phyloP scores from a whole-genome alignment of 2,888 invertebrate species.

The Hydropsyche betteni region DNA sequence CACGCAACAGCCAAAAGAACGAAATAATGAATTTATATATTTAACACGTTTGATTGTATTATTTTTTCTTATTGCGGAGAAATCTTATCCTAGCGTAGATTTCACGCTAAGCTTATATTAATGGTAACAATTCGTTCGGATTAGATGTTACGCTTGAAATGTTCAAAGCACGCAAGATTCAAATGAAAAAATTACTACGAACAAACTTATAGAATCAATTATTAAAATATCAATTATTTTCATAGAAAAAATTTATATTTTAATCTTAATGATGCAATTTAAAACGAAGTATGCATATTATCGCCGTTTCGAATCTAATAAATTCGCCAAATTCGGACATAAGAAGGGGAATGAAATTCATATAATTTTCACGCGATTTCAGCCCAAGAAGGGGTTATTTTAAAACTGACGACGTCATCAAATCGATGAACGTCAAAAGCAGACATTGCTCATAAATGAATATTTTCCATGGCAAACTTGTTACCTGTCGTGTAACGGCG shows the following conservation, averaged over 20 bases:
- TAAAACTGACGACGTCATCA: no score
- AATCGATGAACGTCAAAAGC: no score
- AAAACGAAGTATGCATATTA: no score
- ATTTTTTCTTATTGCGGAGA: background rate
- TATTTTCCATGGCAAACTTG: background rate
- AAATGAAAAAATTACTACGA: background rate
- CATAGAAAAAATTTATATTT: no score
- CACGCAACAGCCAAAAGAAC: conserved; percentile 16
- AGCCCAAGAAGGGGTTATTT: no score
- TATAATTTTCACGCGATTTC: no score
- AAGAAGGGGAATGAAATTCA: no score
- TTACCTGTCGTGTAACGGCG: conserved; percentile 17
- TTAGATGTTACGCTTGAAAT: conserved; percentile 26
- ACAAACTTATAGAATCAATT: background rate
- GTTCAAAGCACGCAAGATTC: conserved; percentile 7
- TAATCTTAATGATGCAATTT: no score
- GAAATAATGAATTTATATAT: conserved; percentile 25
- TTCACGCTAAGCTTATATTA: conserved; percentile 25
- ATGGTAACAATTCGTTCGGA: conserved; percentile 33
- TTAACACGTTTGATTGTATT: conserved; percentile 27
- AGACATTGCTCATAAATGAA: no score
- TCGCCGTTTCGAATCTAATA: no score
- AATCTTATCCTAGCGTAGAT: conserved; percentile 28
- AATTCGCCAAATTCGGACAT: no score
- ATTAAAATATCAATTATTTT: conserved; percentile 1